These are phyloP conservation scores for Phthorimaea operculella DNA, from an alignment of 1,140 invertebrate species.

Conservation along the genomic window DNA sequence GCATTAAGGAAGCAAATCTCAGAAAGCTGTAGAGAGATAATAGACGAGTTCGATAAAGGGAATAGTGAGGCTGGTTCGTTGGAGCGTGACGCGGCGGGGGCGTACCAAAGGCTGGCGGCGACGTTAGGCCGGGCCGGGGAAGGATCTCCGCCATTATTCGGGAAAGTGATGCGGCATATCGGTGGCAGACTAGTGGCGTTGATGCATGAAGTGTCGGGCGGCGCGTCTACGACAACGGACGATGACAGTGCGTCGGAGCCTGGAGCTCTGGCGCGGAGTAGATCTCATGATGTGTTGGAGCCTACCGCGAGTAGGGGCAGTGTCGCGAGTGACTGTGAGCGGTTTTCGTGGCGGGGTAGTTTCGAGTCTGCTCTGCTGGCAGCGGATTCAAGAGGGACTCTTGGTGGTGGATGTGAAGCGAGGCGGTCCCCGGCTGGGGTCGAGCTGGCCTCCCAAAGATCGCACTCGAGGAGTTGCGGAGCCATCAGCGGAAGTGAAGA, in stretches of 20 bases:
- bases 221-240: slow-evolving; percentile 82
- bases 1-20: slow-evolving; percentile 87
- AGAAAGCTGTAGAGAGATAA: slow-evolving; percentile 87
- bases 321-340: slow-evolving; percentile 86
- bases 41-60: slow-evolving; percentile 81
- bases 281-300: slow-evolving; percentile 80
- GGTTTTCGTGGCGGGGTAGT: slow-evolving; percentile 90
- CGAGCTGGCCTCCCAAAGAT: slow-evolving; percentile 79
- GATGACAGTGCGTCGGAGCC: slow-evolving; percentile 77
- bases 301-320: slow-evolving; percentile 73
- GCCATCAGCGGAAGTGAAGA: slow-evolving; percentile 79
- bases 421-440: slow-evolving; percentile 83
- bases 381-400: slow-evolving; percentile 80
- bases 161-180: slow-evolving; percentile 93
- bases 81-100: slow-evolving; percentile 80
- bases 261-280: slow-evolving; percentile 67
- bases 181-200: slow-evolving; percentile 87
- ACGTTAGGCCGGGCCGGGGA: slow-evolving; percentile 80
- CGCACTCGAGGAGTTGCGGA: slow-evolving; percentile 82
- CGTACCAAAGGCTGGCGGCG: slow-evolving; percentile 85
- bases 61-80: slow-evolving; percentile 73
- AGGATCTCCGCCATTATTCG: slow-evolving; percentile 86
- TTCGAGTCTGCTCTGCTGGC: slow-evolving; percentile 89
- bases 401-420: slow-evolving; percentile 79
- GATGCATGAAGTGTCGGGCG: slow-evolving; percentile 91